A percentile compares a stretch with the other conserved stretches of the same genome.
Evolutionary conservation across 2,888 invertebrate species (phyloP).

Genomic region (Conistra vaccinii): DNA sequence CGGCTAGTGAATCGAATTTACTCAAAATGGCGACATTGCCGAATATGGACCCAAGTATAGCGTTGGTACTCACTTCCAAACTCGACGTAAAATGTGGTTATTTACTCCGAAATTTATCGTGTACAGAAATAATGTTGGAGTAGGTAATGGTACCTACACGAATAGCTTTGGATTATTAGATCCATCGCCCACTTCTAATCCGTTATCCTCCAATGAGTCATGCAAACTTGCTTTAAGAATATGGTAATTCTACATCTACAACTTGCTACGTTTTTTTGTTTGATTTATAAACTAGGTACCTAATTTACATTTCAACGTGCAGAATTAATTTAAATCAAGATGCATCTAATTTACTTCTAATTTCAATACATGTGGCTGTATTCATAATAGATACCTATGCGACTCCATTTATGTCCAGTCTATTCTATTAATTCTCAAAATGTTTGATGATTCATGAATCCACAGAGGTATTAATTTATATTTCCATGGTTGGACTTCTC

Average conservation of each 20-base stretch:
- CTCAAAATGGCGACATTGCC: conserved; percentile 35
- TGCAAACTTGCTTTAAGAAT: conserved; percentile 38
- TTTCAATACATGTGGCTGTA: neutral
- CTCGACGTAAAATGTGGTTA: conserved; percentile 26
- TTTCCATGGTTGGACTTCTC: conserved; percentile 2
- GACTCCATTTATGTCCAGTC: neutral
- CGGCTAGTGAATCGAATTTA: conserved; percentile 34
- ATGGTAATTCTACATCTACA: conserved; percentile 39
- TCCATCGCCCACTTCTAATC: conserved; percentile 55
- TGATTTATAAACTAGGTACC: conserved; percentile 18
- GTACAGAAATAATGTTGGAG: conserved; percentile 29
- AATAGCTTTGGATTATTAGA: conserved; percentile 25
- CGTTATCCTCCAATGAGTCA: conserved; percentile 55
- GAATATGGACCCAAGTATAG: conserved; percentile 26
- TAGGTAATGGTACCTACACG: conserved; percentile 42
- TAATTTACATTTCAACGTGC: conserved; percentile 22
- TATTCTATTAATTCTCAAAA: conserved; percentile 11
- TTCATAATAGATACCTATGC: conserved; percentile 1
- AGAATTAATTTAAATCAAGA: conserved; percentile 28
- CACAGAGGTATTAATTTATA: conserved; percentile 22
- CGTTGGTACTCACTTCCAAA: neutral
- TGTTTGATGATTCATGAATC: conserved; percentile 13
- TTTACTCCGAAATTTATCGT: conserved; percentile 26
- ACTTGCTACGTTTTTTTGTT: conserved; percentile 24
- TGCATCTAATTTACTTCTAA: conserved; percentile 5